Conservation (phyloP, 2,113 vertebrate genomes). For the Chaetorhynchus papuensis region DNA sequence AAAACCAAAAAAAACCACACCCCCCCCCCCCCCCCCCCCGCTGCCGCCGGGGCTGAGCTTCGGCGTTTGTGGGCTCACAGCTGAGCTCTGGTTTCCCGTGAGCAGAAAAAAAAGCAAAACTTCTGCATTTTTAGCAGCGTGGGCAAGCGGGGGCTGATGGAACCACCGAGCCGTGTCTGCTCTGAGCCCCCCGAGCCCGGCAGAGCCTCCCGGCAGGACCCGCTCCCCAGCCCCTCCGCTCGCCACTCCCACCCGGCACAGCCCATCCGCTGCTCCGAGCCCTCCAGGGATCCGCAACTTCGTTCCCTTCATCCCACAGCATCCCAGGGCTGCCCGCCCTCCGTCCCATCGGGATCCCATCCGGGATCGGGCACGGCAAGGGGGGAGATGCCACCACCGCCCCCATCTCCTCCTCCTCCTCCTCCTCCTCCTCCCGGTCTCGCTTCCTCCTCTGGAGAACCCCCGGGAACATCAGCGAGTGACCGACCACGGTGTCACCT, state of each 20-base stretch:
- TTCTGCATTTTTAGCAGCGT: not conserved
- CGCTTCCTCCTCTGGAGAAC: not conserved
- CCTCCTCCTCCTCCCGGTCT: not conserved
- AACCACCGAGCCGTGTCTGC: rapidly evolving
- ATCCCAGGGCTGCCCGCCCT: not conserved
- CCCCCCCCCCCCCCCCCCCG: not conserved
- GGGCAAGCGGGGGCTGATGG: not conserved
- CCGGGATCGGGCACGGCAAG: rapidly evolving
- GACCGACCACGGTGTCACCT: rapidly evolving
- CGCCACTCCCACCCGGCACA: not conserved
- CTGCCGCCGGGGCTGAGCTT: not conserved
- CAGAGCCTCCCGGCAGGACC: not conserved
- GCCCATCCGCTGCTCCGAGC: not conserved
- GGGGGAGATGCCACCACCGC: not conserved
- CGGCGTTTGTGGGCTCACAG: not conserved
- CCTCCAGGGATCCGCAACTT: not conserved
- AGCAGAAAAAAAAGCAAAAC: not conserved
- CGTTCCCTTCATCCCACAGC: rapidly evolving
- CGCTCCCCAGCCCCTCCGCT: not conserved
- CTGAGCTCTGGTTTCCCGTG: not conserved
- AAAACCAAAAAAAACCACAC: no score
- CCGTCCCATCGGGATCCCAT: no score
- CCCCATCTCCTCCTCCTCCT: no score
- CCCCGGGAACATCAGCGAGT: not conserved
- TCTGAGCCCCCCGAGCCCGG: not conserved